Evolutionary conservation across 2,888 invertebrate genomes (phyloP).

Genomic region (Melinaea marsaeus): DNA sequence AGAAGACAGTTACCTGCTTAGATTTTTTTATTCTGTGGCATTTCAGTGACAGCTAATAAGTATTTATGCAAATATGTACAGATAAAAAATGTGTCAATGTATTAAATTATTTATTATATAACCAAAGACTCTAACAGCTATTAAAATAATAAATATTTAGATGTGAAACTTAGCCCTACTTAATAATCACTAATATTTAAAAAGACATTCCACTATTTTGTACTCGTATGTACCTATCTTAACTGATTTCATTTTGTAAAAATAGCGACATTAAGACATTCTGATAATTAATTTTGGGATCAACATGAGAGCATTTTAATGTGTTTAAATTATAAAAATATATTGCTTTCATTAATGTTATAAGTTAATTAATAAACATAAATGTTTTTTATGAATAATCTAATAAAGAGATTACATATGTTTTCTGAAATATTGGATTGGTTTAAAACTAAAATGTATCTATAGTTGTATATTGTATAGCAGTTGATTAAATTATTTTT

Average conservation of each 20-base stretch:
- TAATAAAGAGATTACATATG: neutral
- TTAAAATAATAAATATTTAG: slow-evolving; percentile 4
- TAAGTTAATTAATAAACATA: slow-evolving; percentile 1
- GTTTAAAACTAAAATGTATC: slow-evolving; percentile 17
- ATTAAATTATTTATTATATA: slow-evolving; percentile 19
- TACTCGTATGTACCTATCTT: neutral
- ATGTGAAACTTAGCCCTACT: slow-evolving; percentile 1
- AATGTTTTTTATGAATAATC: neutral
- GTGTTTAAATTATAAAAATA: neutral
- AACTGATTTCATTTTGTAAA: neutral
- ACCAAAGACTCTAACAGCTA: slow-evolving; percentile 27
- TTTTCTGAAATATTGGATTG: slow-evolving; percentile 18
- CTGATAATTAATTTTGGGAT: too few relatives aligned
- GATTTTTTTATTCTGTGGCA: slow-evolving; percentile 21
- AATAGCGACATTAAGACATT: neutral
- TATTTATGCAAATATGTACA: slow-evolving; percentile 13
- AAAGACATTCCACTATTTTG: slow-evolving; percentile 4
- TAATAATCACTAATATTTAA: slow-evolving; percentile 1
- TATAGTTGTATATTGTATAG: slow-evolving; percentile 68
- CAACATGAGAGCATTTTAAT: too few relatives aligned
- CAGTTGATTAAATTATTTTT: slow-evolving; percentile 75
- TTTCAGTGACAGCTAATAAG: slow-evolving; percentile 7
- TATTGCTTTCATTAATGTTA: too few relatives aligned
- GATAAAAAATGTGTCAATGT: slow-evolving; percentile 13
- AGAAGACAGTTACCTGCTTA: slow-evolving; percentile 60